phyloP scores from a whole-genome alignment of 92 coral and sea anemone species.

The Paramuricea clavata region DNA sequence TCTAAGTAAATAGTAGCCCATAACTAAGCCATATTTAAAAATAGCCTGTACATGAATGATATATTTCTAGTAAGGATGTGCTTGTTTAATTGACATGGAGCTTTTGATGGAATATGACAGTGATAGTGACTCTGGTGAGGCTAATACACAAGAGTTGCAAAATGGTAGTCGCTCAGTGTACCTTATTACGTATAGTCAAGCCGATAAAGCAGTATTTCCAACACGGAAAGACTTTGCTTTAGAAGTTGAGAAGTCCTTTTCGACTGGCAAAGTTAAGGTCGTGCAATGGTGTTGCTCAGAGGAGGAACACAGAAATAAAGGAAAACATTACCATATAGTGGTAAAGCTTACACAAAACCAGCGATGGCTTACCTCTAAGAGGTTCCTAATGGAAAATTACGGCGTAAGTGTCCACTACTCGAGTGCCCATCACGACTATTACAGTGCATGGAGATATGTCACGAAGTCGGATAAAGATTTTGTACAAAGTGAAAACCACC shows the following conservation, averaged over 20 bases:
- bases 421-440: slow-evolving; percentile 34
- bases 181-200: slow-evolving; percentile 30
- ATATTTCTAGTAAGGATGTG: no score
- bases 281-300: slow-evolving; percentile 53
- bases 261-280: background rate
- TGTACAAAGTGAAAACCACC: slow-evolving; percentile 36
- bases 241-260: slow-evolving; percentile 1
- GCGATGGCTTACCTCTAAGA: slow-evolving; percentile 44
- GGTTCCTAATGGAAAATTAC: slow-evolving; percentile 4
- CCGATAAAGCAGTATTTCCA: background rate
- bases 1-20: no score
- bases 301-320: slow-evolving; percentile 40
- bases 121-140: no score
- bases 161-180: slow-evolving; percentile 14
- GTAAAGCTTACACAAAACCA: slow-evolving; percentile 39
- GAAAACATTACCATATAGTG: slow-evolving; percentile 54
- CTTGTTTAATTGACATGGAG: no score
- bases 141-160: no score
- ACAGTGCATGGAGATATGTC: slow-evolving; percentile 38
- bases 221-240: background rate
- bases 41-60: no score
- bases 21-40: no score
- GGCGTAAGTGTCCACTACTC: slow-evolving; percentile 14
- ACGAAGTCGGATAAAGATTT: slow-evolving; percentile 12
- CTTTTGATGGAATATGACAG: no score